These are phyloP conservation scores for Vimba vimba DNA, from an alignment of 2,113 vertebrate genomes.

Conservation along the genomic window DNA sequence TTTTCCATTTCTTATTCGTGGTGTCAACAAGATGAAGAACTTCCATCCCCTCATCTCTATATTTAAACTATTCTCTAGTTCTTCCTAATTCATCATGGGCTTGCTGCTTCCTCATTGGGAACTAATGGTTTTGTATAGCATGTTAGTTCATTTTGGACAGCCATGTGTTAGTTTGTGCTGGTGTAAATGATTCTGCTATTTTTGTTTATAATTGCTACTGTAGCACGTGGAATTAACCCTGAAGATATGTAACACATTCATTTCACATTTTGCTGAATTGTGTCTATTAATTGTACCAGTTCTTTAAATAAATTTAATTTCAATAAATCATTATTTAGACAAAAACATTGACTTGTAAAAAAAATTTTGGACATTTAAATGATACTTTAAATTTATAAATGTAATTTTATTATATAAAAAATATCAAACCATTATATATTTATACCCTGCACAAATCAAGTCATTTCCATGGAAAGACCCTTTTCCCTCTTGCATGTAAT, in stretches of 20 bases:
- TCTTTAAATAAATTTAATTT: neutral
- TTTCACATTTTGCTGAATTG: neutral
- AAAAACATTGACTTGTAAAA: neutral
- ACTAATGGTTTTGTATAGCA: slow-evolving; percentile 50
- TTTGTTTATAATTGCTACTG: neutral
- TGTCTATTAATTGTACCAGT: neutral
- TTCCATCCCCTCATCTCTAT: slow-evolving; percentile 51
- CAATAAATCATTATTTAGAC: neutral
- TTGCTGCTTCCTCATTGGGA: slow-evolving; percentile 46
- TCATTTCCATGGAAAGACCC: slow-evolving; percentile 53
- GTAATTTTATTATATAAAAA: neutral
- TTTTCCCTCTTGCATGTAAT: slow-evolving; percentile 45
- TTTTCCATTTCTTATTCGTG: slow-evolving; percentile 45
- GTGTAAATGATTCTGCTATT: neutral
- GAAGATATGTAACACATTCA: neutral
- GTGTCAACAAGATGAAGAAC: slow-evolving; percentile 57
- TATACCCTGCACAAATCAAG: slow-evolving; percentile 36
- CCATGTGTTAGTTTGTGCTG: neutral
- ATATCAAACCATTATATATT: neutral
- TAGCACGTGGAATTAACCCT: neutral
- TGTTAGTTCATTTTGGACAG: slow-evolving; percentile 8
- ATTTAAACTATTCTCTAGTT: slow-evolving; percentile 57
- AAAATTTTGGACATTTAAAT: neutral
- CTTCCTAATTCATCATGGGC: slow-evolving; percentile 46
- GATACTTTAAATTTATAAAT: neutral